Base-by-base conservation (phyloP, 1,140 invertebrate genomes). In the Tetramorium simillimum region DNA sequence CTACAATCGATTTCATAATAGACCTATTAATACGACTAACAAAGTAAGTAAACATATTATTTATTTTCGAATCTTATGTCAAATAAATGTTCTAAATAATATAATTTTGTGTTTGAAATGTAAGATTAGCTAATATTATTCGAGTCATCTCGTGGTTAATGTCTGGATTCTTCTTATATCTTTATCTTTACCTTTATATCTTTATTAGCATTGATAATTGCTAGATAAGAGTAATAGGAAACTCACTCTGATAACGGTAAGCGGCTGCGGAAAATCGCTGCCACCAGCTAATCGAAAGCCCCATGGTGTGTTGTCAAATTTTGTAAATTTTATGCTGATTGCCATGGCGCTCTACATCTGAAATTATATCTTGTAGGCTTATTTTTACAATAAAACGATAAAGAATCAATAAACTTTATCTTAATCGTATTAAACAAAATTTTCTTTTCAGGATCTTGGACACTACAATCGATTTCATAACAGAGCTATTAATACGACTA, bases 251-350 rank as follows among this genome's bases (percentile, higher is more conserved):
- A 98, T 97, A 67, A 98, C 97, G 60, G 97, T 97, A 56, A 99
- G 95, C 6, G 98, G 97, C 88, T 97, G 96, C 56, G 97, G 97
- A 92, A 97, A 98, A 94, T 99, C 98, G 86, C 96, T 96, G 14
- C 98, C 98, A 69, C 98, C 98, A 84, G 97, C 97, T 65, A 99
- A 95, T 49, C 98, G 96, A 95, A 99, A 99, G 75, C 98, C 98
- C 98, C 98, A 99, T 77, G 97, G 96, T 73, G 96, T 95, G 86
- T 96, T 96, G 90, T 97, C 96, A 86, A 96, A 96, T 94, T 96
- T 97, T 65, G 96, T 95, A 92, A 97, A 96, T 92, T 96, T 96
- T 91, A 95, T 92, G 87, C 90, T 93, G 85, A 95, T 90, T 88
- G 94, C 92, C 95, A 95, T 95, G 88, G 73, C 90, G 89, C 89